Conservation (phyloP, 2,888 invertebrate species). For the Eudasyphora cyanicolor region DNA sequence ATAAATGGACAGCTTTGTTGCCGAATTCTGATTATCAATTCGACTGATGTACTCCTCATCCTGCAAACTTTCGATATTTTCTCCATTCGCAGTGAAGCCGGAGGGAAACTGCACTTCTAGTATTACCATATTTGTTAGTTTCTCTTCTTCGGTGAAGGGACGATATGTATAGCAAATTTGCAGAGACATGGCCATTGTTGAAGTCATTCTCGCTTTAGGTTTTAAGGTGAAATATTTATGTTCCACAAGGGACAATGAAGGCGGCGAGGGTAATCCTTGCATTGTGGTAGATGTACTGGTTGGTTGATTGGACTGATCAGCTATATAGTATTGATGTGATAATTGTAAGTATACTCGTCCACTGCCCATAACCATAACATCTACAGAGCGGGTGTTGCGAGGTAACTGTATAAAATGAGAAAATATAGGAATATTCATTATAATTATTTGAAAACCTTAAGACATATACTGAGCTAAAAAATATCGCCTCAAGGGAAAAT, state of each 20-base stretch:
- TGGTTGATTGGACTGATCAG: not conserved
- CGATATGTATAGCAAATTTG: not conserved
- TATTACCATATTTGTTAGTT: slow-evolving; percentile 78
- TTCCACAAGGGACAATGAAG: slow-evolving; percentile 84
- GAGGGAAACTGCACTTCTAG: slow-evolving; percentile 92
- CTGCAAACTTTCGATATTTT: not conserved
- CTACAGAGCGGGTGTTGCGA: not conserved
- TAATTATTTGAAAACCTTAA: no score
- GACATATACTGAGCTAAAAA: no score
- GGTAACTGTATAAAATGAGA: not conserved
- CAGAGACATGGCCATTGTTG: not conserved
- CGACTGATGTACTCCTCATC: not conserved
- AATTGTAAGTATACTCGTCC: slow-evolving; percentile 1
- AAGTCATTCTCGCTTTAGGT: not conserved
- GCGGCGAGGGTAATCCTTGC: not conserved
- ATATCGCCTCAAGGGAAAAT: no score
- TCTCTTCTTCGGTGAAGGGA: not conserved
- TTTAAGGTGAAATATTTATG: slow-evolving; percentile 82
- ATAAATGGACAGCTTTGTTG: not conserved
- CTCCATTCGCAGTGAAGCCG: slow-evolving; percentile 83
- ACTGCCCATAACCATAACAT: not conserved
- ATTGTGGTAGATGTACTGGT: not conserved
- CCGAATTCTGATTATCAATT: not conserved
- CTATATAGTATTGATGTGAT: slow-evolving; percentile 3
- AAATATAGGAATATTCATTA: no score